Evolutionary conservation across 2,113 vertebrate species (phyloP).

Genomic region (Callithrix jacchus): DNA sequence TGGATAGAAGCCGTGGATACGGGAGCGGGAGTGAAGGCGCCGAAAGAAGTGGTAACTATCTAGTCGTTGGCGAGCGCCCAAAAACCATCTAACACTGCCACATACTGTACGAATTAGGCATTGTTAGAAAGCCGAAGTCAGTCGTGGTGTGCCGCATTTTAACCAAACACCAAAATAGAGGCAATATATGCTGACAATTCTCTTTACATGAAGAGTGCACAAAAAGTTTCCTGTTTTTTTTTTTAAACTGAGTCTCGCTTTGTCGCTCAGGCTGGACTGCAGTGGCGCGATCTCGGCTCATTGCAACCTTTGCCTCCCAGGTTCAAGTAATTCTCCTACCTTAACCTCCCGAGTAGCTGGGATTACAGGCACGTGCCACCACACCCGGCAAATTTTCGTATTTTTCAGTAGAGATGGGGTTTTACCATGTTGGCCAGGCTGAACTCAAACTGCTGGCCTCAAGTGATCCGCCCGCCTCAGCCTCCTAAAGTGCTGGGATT

Average conservation of each 20-base stretch:
- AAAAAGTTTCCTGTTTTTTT: background rate
- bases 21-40: background rate
- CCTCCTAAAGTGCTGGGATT: no score
- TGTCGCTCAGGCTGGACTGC: background rate
- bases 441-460: no score
- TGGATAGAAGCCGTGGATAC: background rate
- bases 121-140: conserved; percentile 39
- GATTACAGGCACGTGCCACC: no score
- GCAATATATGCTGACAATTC: background rate
- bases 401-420: no score
- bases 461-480: no score
- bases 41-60: background rate
- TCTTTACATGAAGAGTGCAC: background rate
- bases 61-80: background rate
- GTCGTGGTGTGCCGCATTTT: background rate
- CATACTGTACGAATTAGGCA: background rate
- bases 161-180: background rate
- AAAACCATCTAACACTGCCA: background rate
- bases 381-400: no score
- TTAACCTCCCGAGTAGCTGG: no score
- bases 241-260: background rate
- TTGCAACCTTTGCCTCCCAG: no score
- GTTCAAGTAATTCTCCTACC: no score
- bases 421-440: no score
- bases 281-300: background rate